Base-by-base conservation (phyloP, 2,888 invertebrate species). In the Tetragnatha montana region DNA sequence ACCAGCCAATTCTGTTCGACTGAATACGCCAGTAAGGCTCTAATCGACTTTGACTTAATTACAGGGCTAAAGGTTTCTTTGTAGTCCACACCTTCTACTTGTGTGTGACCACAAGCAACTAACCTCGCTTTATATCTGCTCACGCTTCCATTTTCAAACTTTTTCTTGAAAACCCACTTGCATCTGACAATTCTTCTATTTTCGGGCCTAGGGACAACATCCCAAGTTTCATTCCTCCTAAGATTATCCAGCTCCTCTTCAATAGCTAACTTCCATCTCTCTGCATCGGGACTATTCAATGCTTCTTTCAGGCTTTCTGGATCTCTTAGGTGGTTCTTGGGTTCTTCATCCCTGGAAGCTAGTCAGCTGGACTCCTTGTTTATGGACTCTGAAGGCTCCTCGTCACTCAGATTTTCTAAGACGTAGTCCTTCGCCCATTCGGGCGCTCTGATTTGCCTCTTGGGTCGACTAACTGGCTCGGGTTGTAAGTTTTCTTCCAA, bases 101-200 rank as follows among this genome's bases (percentile, higher is more conserved):
- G 51, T 22, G 22, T 75, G 47, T 60, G 51, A 21, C 83, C 60
- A 7, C n/a, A n/a, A n/a, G n/a, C n/a, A n/a, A n/a, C n/a, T n/a
- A n/a, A n/a, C n/a, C n/a, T n/a, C n/a, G n/a, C 60, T 14, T 83
- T 75, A 8, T 14, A 74, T 83, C 60, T 85, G 35, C 70, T 47
- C 10, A 87, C 76, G 7, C 8, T 14, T 14, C 87, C 91, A 60
- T 91, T 87, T 78, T 80, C 85, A 75, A 84, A 68, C 51, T 91
- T 91, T n/a, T 68, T 68, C 47, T 73, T 85, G 76, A 51, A 91
- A 17, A 84, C 81, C 91, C 91, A 91, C 19, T 74, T 90, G 51
- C 76, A 82, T 47, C 50, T 73, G 6, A 91, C 88, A 8, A 79
- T 79, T 78, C 50, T 78, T 50, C 49, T 80, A 73, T 82, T 76